Base-by-base conservation (phyloP, 2,797 vertebrate species). In the Mallotus villosus region DNA sequence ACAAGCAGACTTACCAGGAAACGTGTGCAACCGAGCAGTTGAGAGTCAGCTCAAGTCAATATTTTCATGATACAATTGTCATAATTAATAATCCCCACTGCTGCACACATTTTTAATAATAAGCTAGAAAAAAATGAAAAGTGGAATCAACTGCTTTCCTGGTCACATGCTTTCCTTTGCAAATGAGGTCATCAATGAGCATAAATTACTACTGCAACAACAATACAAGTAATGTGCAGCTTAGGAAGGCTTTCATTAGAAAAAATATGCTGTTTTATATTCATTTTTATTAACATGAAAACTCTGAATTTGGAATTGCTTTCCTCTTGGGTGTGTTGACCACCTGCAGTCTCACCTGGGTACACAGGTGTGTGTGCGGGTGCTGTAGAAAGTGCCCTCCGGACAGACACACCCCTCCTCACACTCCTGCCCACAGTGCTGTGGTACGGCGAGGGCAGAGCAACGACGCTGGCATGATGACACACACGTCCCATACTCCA, bases 321-420 rank as follows among this genome's bases (percentile, higher is more conserved):
- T 46, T 46, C 8, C 0, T 46, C 9, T 46, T 46, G 41, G 12
- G 12, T 46, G 41, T 46, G 41, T 14, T 46, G 12, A 46, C 41
- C 41, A 8, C 41, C 2, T 12, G 41, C 41, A 46, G 9, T 46
- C 41, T 46, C 9, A 94, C 93, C 91, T 87, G 84, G 86, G 82
- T 46, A 99, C 94, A 67, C 97, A 99, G 81, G 75, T 91, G 65
- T 93, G 93, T 21, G 92, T 92, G 70, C 87, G 92, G 59, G 89
- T 90, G 81, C 93, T 94, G 88, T 97, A 92, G 79, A 94, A 97
- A 72, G 90, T 94, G 70, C 94, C 94, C 21, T 77, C 80, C 0
- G 97, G 96, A 82, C 97, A 99, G 79, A 94, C 91, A 64, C 97
- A 99, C 67, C 97, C 97, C 85, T 99, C 97, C 76, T 95, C 94